Percentiles rank a stretch among this genome's conserved stretches.
Evolutionary conservation across 1,140 invertebrate species (phyloP).

Genomic region (Meloidogyne hapla): DNA sequence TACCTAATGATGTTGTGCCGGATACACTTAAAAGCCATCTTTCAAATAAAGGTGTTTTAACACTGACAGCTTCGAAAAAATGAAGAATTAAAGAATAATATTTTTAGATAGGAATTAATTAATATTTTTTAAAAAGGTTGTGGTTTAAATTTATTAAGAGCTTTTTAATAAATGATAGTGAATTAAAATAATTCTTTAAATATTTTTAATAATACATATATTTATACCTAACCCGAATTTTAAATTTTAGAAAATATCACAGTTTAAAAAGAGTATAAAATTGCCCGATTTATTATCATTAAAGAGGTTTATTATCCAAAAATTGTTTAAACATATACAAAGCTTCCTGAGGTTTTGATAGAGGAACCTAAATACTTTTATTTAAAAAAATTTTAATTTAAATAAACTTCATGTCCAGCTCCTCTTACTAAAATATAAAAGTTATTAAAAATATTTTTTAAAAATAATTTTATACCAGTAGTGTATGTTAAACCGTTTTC

Average conservation of each 20-base stretch:
- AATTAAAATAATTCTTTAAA: no score
- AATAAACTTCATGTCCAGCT: conserved; percentile 66
- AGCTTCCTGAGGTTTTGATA: conserved; percentile 66
- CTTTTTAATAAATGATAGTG: no score
- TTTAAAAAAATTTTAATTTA: neutral
- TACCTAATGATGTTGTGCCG: conserved; percentile 58
- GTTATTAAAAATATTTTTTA: neutral
- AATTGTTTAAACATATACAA: conserved; percentile 65
- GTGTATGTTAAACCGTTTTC: conserved; percentile 53
- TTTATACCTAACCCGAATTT: no score
- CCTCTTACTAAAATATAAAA: conserved; percentile 35
- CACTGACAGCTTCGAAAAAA: conserved; percentile 57
- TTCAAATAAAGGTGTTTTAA: conserved; percentile 50
- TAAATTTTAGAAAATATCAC: no score
- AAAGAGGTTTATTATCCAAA: conserved; percentile 32
- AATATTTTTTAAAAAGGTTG: no score
- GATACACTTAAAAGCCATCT: conserved; percentile 57
- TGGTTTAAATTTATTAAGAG: no score
- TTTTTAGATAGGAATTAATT: no score
- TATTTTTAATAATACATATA: no score
- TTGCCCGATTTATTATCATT: no score
- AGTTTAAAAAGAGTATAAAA: no score
- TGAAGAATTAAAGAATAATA: neutral
- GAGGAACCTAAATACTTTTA: conserved; percentile 56
- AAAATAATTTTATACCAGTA: conserved; percentile 36